Percentiles rank a stretch among this genome's conserved stretches.
Conservation (phyloP, 2,113 vertebrate genomes). For the Lampris megalopsis region DNA sequence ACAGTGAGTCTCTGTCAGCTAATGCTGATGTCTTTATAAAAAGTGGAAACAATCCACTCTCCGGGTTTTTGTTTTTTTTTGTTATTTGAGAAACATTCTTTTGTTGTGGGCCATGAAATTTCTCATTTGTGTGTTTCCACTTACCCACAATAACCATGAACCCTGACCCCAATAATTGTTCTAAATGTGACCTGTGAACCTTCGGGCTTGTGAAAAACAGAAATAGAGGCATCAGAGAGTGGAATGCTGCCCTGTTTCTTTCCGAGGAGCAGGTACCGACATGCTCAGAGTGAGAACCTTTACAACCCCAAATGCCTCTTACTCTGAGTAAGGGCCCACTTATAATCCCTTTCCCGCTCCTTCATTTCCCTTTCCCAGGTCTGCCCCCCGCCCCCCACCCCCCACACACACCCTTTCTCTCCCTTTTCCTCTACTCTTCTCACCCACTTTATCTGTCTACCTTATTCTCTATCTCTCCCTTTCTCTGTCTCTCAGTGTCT, state of each 20-base stretch:
- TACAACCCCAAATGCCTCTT: slow-evolving; percentile 45
- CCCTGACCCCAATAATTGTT: slow-evolving; percentile 74
- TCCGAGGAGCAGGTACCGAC: slow-evolving; percentile 59
- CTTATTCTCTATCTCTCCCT: slow-evolving; percentile 48
- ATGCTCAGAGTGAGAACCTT: slow-evolving; percentile 42
- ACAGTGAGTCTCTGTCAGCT: slow-evolving; percentile 13
- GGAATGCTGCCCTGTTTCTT: slow-evolving; percentile 50
- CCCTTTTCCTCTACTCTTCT: slow-evolving; percentile 25
- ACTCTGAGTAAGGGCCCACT: slow-evolving; percentile 20
- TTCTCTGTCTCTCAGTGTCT: slow-evolving; percentile 54
- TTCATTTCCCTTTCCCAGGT: slow-evolving; percentile 23
- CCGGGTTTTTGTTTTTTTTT: background rate
- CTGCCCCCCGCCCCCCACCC: background rate
- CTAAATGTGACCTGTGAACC: slow-evolving; percentile 71
- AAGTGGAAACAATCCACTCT: slow-evolving; percentile 39
- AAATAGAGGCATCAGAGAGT: slow-evolving; percentile 41
- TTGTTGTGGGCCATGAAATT: slow-evolving; percentile 53
- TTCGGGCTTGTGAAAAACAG: slow-evolving; percentile 60
- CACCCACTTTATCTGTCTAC: slow-evolving; percentile 26
- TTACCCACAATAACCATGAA: slow-evolving; percentile 62
- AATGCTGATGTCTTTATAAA: slow-evolving; percentile 35
- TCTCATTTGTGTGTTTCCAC: slow-evolving; percentile 60
- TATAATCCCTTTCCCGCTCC: slow-evolving; percentile 2
- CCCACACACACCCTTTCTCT: background rate
- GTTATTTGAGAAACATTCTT: background rate